phyloP scores from a whole-genome alignment of 2,888 invertebrate species.

The Dioctria linearis region DNA sequence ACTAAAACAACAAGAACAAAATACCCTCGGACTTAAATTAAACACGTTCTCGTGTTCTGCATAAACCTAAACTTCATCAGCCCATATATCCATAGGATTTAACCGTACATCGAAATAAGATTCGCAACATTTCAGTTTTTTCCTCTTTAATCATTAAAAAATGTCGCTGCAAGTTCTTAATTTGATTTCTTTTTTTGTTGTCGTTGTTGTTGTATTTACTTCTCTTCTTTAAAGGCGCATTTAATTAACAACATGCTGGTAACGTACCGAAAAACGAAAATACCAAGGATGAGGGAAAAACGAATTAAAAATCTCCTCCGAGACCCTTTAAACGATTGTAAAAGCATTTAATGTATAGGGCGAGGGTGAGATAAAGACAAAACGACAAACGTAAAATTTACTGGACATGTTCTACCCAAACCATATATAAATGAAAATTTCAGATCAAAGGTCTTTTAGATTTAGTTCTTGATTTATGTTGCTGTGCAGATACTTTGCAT shows the following conservation, averaged over 20 bases:
- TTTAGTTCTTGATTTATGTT: slow-evolving; percentile 44
- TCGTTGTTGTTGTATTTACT: not conserved
- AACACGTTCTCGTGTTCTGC: too few relatives aligned
- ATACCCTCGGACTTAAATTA: too few relatives aligned
- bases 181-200: slow-evolving; percentile 13
- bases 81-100: slow-evolving; percentile 36
- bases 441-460: slow-evolving; percentile 56
- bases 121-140: slow-evolving; percentile 41
- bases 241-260: slow-evolving; percentile 49
- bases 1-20: too few relatives aligned
- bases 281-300: slow-evolving; percentile 15
- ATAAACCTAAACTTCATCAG: slow-evolving; percentile 25
- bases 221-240: slow-evolving; percentile 46
- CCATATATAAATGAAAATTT: slow-evolving; percentile 41
- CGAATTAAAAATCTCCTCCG: slow-evolving; percentile 14
- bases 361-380: slow-evolving; percentile 45
- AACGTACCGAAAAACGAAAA: slow-evolving; percentile 45
- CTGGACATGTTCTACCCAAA: slow-evolving; percentile 3
- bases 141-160: slow-evolving; percentile 43
- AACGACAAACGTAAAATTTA: slow-evolving; percentile 19
- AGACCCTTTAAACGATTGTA: slow-evolving; percentile 40
- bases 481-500: not conserved
- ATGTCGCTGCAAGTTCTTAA: slow-evolving; percentile 44
- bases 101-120: slow-evolving; percentile 27
- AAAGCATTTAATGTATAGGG: slow-evolving; percentile 48